A percentile compares a stretch with the other conserved stretches of the same genome.
Evolutionary conservation across 2,113 vertebrate genomes (phyloP).

Genomic region (Ptilorrhoa leucosticta): DNA sequence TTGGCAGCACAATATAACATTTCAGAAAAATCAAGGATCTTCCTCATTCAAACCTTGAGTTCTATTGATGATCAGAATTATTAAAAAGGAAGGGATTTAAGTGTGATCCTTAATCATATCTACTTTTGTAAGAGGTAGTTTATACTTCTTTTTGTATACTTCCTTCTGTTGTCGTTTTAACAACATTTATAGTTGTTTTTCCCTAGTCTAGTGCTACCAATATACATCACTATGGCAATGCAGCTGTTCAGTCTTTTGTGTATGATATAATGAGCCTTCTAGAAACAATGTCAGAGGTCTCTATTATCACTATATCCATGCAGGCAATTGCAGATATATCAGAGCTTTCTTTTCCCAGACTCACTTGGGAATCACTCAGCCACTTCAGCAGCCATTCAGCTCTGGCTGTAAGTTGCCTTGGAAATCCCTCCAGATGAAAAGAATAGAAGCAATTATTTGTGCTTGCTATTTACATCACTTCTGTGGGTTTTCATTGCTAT

Average conservation of each 20-base stretch:
- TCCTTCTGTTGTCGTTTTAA: no score
- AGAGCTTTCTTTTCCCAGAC: neutral
- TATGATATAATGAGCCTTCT: neutral
- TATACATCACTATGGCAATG: neutral
- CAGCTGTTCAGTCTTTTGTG: neutral
- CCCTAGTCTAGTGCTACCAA: neutral
- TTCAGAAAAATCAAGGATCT: neutral
- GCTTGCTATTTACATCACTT: neutral
- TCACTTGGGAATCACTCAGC: neutral
- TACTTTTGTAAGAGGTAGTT: neutral
- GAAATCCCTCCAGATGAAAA: neutral
- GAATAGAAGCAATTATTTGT: neutral
- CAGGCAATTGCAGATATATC: neutral
- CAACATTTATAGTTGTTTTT: neutral
- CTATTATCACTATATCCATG: neutral
- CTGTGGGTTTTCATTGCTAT: neutral
- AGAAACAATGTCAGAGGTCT: neutral
- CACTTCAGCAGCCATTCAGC: neutral
- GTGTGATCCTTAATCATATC: neutral
- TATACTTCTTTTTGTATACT: no score
- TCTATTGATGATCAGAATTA: neutral
- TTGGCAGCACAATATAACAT: neutral
- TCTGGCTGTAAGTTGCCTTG: neutral
- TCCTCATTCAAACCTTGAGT: neutral
- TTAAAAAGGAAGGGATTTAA: neutral